Conservation (phyloP, 2,113 vertebrate genomes). For the Brachypodius melanocephalos region DNA sequence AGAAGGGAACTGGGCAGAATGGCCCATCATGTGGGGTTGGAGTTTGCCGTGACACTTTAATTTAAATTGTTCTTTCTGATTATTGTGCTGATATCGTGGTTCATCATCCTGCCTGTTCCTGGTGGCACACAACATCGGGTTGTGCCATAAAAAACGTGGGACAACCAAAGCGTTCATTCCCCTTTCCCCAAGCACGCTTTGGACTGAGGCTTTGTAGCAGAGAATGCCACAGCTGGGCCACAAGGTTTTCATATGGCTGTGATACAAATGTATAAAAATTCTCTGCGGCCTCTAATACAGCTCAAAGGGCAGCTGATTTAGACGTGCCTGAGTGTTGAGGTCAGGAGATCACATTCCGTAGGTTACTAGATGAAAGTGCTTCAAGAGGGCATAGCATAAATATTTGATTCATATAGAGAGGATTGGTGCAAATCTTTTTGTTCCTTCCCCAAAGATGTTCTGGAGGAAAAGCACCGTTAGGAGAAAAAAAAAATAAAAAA, state of each 20-base stretch:
- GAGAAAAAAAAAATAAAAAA: neutral
- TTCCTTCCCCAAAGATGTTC: neutral
- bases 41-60: neutral
- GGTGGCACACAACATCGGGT: neutral
- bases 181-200: neutral
- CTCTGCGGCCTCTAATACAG: neutral
- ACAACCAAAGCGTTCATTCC: neutral
- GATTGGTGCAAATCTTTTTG: conserved; percentile 36
- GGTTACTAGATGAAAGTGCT: conserved; percentile 50
- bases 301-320: conserved; percentile 59
- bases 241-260: neutral
- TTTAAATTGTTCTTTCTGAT: neutral
- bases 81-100: neutral
- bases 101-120: neutral
- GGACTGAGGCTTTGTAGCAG: neutral
- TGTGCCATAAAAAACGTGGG: neutral
- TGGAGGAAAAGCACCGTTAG: neutral
- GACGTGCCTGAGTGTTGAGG: conserved; percentile 44
- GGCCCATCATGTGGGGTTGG: neutral
- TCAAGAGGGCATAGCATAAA: conserved; percentile 46
- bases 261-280: conserved; percentile 6
- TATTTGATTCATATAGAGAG: conserved; percentile 46
- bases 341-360: conserved; percentile 63
- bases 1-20: neutral
- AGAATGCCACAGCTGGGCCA: neutral